Conservation (phyloP, 2,797 vertebrate genomes). For the Eleutherodactylus coqui region DNA sequence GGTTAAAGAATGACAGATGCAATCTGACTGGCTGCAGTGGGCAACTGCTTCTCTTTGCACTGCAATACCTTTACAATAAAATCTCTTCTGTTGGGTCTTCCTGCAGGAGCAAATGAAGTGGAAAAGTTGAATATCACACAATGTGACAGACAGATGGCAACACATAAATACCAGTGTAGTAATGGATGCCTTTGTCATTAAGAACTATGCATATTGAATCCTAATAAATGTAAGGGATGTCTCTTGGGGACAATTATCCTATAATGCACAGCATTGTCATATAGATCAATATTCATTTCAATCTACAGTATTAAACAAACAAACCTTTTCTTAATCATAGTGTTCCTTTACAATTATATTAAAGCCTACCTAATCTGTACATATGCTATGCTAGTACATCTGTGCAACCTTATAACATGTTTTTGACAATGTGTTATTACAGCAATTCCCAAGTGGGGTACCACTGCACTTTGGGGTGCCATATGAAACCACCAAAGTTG, state of each 20-base stretch:
- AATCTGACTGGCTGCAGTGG: no score
- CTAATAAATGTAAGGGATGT: neutral
- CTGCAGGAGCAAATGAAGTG: neutral
- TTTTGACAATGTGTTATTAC: neutral
- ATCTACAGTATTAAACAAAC: neutral
- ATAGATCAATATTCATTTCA: conserved; percentile 12
- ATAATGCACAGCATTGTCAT: conserved; percentile 5
- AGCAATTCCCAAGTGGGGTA: no score
- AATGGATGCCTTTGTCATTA: neutral
- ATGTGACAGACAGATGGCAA: neutral
- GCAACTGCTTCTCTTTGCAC: no score
- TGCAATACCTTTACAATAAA: no score
- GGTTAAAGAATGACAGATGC: no score
- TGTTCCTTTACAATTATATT: neutral
- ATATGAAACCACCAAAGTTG: no score
- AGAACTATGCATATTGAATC: neutral
- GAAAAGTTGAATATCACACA: neutral
- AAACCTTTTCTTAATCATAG: neutral
- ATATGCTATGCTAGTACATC: neutral
- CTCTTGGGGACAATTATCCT: neutral
- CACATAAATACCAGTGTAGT: neutral
- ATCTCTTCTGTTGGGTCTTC: no score
- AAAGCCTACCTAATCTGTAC: neutral
- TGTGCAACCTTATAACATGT: neutral
- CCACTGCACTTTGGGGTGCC: no score